These are phyloP conservation scores for Campoletis sonorensis DNA, from an alignment of 1,140 invertebrate species.

Conservation along the genomic window DNA sequence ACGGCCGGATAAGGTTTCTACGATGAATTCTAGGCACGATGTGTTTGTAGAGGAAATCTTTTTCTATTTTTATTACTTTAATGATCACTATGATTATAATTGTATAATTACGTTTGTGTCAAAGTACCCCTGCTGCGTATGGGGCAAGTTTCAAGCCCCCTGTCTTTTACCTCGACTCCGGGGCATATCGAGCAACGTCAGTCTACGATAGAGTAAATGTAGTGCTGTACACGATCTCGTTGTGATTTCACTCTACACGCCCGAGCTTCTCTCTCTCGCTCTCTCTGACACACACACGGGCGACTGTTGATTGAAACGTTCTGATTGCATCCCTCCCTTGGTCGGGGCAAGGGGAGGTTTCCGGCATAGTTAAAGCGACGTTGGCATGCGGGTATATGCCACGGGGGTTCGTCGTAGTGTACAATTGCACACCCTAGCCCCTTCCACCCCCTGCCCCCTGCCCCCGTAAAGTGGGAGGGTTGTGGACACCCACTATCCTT, in stretches of 20 bases:
- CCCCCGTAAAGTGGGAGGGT: conserved; percentile 27
- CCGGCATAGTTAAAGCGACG: conserved; percentile 24
- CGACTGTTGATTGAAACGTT: conserved; percentile 77
- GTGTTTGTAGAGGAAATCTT: background rate
- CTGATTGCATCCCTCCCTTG: conserved; percentile 74
- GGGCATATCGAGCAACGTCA: background rate
- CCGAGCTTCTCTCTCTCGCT: conserved; percentile 42
- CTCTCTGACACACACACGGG: conserved; percentile 55
- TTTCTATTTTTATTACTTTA: background rate
- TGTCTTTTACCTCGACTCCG: background rate
- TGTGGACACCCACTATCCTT: conserved; percentile 15
- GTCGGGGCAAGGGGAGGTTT: conserved; percentile 52
- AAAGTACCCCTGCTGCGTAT: background rate
- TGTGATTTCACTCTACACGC: conserved; percentile 51
- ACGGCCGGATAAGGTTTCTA: no score
- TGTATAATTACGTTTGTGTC: conserved; percentile 15
- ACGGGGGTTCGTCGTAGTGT: conserved; percentile 56
- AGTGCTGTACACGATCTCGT: conserved; percentile 38
- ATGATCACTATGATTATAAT: background rate
- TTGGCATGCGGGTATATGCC: conserved; percentile 69
- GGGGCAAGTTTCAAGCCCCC: conserved; percentile 36
- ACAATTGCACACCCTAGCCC: conserved; percentile 49
- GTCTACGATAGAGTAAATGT: background rate
- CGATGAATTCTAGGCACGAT: no score
- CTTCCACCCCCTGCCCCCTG: background rate